These are phyloP conservation scores for Dolomedes plantarius DNA, from an alignment of 2,888 invertebrate genomes.

Conservation along the genomic window DNA sequence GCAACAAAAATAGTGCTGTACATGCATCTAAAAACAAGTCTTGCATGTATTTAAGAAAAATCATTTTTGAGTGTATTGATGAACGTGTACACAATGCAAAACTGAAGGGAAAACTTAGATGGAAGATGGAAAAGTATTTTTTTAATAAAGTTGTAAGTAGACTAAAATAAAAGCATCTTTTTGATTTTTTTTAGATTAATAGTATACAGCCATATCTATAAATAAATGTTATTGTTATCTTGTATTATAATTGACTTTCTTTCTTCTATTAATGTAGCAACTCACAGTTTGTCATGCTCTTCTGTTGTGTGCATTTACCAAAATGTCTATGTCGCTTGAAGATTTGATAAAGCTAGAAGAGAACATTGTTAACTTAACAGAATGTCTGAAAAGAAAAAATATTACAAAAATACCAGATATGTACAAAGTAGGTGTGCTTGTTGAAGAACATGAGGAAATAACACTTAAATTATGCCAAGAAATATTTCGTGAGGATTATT, in stretches of 20 bases:
- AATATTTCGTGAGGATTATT: slow-evolving; percentile 29
- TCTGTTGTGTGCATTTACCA: slow-evolving; percentile 30
- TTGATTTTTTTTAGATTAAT: too few relatives aligned
- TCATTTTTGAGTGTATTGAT: too few relatives aligned
- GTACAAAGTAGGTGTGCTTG: background rate
- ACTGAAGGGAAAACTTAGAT: too few relatives aligned
- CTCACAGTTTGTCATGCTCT: slow-evolving; percentile 43
- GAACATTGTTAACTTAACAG: slow-evolving; percentile 24
- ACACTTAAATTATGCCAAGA: slow-evolving; percentile 41
- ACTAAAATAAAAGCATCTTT: too few relatives aligned
- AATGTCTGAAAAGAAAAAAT: slow-evolving; percentile 18
- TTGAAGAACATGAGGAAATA: slow-evolving; percentile 13
- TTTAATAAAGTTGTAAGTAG: too few relatives aligned
- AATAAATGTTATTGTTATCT: background rate
- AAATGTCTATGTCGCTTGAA: slow-evolving; percentile 22
- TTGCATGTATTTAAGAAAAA: too few relatives aligned
- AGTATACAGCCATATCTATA: too few relatives aligned
- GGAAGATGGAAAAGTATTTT: too few relatives aligned
- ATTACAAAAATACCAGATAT: background rate
- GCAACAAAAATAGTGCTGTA: too few relatives aligned
- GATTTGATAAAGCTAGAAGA: slow-evolving; percentile 27
- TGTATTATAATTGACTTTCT: too few relatives aligned
- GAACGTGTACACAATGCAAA: too few relatives aligned
- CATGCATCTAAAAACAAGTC: too few relatives aligned
- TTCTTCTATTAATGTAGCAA: slow-evolving; percentile 29